Base-by-base conservation (phyloP, 2,888 invertebrate species). In the Metopia argyrocephala region DNA sequence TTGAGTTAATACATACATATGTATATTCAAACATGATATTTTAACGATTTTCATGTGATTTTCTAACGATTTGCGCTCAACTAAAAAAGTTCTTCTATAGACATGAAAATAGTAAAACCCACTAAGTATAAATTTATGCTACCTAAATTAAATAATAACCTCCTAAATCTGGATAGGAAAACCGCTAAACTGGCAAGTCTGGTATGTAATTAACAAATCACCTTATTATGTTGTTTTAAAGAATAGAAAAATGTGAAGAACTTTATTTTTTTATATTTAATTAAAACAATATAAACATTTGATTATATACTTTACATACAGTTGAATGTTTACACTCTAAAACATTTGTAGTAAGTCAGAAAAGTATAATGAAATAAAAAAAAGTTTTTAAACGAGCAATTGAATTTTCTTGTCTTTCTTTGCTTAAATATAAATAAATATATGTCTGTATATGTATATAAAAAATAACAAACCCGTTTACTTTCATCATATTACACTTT, bases 401-500 rank as follows among this genome's bases (percentile, higher is more conserved):
- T n/a, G n/a, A 25, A 3, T 27, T 52, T 54, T 46, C n/a, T 62
- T 54, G 75, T 76, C 66, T 45, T 61, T 75, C 59, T 59, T 27
- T 65, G 28, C 2, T 20, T 15, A n/a, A 59, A 59, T 20, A 18
- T 9, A 38, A 38, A 38, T 38, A 38, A 38, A 38, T 38, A 38
- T 38, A 38, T 38, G n/a, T n/a, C n/a, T 38, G 15, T 15, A 38
- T 15, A 38, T 38, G 15, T 15, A 38, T 15, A 50, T 18, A 21
- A 46, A 27, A 27, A 9, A 12, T n/a, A 57, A 20, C 6, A 31
- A 45, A n/a, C n/a, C n/a, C n/a, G n/a, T n/a, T n/a, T n/a, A n/a
- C n/a, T n/a, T n/a, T n/a, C 38, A 12, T 12, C 3, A 12, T 65
- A 54, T 92, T 92, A 95, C 88, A 94, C 94, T 92, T 94, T 95